Percentiles rank a stretch among this genome's conserved stretches.
Evolutionary conservation across 2,113 vertebrate species (phyloP).

Genomic region (Phocoena phocoena): DNA sequence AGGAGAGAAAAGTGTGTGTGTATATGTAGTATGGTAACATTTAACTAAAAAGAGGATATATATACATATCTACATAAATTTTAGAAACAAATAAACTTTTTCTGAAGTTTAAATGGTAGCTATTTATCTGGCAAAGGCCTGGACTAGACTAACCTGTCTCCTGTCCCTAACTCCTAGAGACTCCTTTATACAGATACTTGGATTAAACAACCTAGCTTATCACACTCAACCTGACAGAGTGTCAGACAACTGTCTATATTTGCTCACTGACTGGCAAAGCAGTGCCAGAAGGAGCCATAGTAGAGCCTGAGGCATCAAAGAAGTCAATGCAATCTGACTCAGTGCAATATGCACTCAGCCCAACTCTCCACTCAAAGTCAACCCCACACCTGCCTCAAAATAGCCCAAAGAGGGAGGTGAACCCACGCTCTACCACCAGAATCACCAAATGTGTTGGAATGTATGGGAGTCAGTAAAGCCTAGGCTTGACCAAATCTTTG

Average conservation of each 20-base stretch:
- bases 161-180: neutral
- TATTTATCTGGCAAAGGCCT: neutral
- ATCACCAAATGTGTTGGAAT: neutral
- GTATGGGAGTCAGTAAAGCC: neutral
- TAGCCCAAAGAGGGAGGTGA: neutral
- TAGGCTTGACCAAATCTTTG: neutral
- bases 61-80: neutral
- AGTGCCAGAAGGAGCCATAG: neutral
- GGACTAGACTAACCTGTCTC: neutral
- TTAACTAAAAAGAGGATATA: neutral
- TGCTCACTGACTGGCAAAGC: neutral
- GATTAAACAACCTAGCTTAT: neutral
- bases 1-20: neutral
- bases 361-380: neutral
- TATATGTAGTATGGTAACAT: neutral
- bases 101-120: neutral
- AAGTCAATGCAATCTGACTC: neutral
- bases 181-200: neutral
- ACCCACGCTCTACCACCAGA: neutral
- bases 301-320: neutral
- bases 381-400: neutral
- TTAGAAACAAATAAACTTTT: neutral
- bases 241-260: neutral
- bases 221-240: neutral
- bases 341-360: neutral